Percentiles rank a stretch among this genome's conserved stretches.
phyloP scores from a whole-genome alignment of 1,140 invertebrate genomes.

The Zaprionus tsacasi region DNA sequence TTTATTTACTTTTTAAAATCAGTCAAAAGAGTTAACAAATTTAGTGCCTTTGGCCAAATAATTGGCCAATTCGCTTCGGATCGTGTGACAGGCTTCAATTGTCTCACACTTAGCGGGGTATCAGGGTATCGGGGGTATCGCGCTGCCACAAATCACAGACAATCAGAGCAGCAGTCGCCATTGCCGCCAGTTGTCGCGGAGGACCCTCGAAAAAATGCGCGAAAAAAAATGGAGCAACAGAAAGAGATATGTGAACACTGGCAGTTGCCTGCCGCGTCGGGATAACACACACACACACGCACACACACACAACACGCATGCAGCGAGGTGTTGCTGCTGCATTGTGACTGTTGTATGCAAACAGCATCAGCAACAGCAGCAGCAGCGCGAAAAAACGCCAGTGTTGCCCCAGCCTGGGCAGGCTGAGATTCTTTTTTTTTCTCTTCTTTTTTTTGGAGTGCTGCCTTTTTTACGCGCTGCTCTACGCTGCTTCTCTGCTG shows the following conservation, averaged over 20 bases:
- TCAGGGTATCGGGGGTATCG: neutral
- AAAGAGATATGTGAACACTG: slow-evolving; percentile 21
- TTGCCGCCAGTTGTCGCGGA: slow-evolving; percentile 23
- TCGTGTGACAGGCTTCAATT: slow-evolving; percentile 21
- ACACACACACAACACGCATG: slow-evolving; percentile 14
- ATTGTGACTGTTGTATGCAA: slow-evolving; percentile 44
- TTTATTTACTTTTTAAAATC: no score
- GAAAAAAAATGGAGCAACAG: slow-evolving; percentile 30
- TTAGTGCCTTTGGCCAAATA: neutral
- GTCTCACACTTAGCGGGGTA: slow-evolving; percentile 3
- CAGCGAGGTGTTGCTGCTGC: slow-evolving; percentile 63
- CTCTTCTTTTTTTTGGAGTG: slow-evolving; percentile 22
- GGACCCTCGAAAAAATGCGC: slow-evolving; percentile 37
- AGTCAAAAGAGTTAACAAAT: no score
- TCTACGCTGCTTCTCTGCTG: slow-evolving; percentile 22
- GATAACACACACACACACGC: slow-evolving; percentile 49
- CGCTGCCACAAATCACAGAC: slow-evolving; percentile 67
- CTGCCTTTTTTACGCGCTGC: slow-evolving; percentile 24
- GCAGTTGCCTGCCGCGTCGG: slow-evolving; percentile 48
- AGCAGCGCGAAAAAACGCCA: slow-evolving; percentile 17
- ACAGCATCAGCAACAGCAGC: slow-evolving; percentile 35
- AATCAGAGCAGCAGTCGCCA: slow-evolving; percentile 56
- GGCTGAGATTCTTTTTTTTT: neutral
- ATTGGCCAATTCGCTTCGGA: slow-evolving; percentile 7
- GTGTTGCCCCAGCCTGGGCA: slow-evolving; percentile 2